Conservation (phyloP, 2,113 vertebrate genomes). For the Melanocharis versteri region DNA sequence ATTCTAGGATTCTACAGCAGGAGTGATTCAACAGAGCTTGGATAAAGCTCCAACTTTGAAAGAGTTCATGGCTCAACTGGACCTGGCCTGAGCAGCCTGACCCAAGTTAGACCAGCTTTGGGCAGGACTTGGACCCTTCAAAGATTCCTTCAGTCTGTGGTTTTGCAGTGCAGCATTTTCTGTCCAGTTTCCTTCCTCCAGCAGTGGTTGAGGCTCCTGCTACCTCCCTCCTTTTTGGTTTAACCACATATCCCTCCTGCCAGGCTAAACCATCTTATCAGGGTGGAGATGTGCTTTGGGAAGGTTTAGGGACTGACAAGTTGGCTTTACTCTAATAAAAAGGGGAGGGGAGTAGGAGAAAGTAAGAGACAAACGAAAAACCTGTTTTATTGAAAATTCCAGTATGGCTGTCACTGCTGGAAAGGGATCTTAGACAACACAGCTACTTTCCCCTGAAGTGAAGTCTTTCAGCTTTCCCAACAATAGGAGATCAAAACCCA, state of each 20-base stretch:
- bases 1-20: background rate
- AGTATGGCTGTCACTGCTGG: background rate
- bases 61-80: background rate
- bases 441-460: background rate
- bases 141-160: background rate
- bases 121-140: background rate
- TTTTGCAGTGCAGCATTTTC: background rate
- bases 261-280: background rate
- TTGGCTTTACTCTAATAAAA: background rate
- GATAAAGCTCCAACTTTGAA: background rate
- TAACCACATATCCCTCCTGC: background rate
- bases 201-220: background rate
- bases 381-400: background rate
- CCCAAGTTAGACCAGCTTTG: background rate
- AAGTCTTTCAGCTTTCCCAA: slow-evolving; percentile 9
- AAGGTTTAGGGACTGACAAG: background rate
- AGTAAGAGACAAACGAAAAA: background rate
- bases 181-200: background rate
- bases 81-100: background rate
- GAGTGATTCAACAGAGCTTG: background rate
- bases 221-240: background rate
- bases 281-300: background rate
- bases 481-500: slow-evolving; percentile 30
- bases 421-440: background rate
- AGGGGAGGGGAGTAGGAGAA: background rate